Conservation (phyloP, 2,113 vertebrate species). For the Microcebus griseorufus region DNA sequence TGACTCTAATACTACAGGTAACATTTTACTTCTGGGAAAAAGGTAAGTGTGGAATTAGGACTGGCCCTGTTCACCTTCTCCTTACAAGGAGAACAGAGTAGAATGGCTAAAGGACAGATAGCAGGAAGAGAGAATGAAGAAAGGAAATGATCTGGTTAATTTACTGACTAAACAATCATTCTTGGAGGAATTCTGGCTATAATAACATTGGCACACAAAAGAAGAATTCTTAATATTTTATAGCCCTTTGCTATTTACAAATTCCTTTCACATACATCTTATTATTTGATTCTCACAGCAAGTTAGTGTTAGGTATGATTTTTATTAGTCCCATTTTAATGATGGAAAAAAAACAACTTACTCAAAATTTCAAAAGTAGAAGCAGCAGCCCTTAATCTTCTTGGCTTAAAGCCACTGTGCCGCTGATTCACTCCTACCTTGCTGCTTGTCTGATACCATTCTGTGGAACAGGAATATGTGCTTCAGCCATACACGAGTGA, state of each 20-base stretch:
- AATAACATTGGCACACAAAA: background rate
- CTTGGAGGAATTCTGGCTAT: background rate
- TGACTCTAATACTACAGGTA: background rate
- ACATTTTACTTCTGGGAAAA: background rate
- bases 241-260: background rate
- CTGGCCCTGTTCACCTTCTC: background rate
- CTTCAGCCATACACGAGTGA: background rate
- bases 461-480: background rate
- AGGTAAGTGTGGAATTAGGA: background rate
- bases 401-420: background rate
- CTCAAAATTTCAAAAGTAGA: background rate
- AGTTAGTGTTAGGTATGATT: background rate
- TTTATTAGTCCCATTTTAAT: constrained; percentile 1
- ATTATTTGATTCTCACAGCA: background rate
- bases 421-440: background rate
- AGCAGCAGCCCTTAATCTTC: background rate
- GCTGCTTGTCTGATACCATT: background rate
- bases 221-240: background rate
- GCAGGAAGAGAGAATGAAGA: background rate
- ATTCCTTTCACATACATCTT: background rate
- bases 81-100: background rate
- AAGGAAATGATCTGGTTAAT: background rate
- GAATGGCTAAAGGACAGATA: background rate
- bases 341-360: background rate
- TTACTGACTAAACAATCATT: background rate